Evolutionary conservation across 2,797 vertebrate species (phyloP).

Genomic region (Tinamus major): DNA sequence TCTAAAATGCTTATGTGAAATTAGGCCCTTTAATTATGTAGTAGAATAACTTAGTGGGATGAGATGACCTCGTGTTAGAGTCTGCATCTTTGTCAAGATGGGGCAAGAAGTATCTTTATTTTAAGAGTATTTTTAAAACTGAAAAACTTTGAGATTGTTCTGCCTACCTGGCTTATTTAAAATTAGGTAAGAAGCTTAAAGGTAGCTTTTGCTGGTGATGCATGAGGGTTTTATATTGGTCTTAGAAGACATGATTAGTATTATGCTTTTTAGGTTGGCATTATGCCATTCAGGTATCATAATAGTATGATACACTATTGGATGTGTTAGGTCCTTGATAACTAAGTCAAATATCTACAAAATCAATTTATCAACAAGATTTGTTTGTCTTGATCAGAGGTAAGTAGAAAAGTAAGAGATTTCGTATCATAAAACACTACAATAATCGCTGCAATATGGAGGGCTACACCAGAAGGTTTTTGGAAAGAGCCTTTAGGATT

Average conservation of each 20-base stretch:
- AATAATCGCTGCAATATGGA: too few relatives aligned
- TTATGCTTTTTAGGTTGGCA: not conserved
- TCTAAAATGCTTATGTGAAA: not conserved
- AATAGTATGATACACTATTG: not conserved
- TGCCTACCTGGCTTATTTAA: not conserved
- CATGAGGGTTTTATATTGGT: not conserved
- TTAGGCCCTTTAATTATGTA: not conserved
- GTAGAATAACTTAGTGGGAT: not conserved
- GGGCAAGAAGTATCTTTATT: not conserved
- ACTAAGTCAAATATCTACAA: too few relatives aligned
- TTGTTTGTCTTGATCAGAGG: not conserved
- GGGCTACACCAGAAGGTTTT: not conserved
- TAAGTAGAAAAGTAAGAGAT: not conserved
- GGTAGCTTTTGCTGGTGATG: not conserved
- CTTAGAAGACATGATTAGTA: not conserved
- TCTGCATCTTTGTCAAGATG: not conserved
- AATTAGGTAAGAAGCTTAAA: not conserved
- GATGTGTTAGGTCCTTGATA: not conserved
- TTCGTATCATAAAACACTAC: not conserved
- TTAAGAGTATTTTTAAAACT: not conserved
- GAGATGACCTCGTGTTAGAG: not conserved
- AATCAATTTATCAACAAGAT: not conserved
- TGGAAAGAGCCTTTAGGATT: not conserved
- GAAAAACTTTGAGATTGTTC: not conserved
- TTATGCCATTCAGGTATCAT: not conserved